phyloP scores from a whole-genome alignment of 2,888 invertebrate genomes.

The Temnothorax ravouxi region DNA sequence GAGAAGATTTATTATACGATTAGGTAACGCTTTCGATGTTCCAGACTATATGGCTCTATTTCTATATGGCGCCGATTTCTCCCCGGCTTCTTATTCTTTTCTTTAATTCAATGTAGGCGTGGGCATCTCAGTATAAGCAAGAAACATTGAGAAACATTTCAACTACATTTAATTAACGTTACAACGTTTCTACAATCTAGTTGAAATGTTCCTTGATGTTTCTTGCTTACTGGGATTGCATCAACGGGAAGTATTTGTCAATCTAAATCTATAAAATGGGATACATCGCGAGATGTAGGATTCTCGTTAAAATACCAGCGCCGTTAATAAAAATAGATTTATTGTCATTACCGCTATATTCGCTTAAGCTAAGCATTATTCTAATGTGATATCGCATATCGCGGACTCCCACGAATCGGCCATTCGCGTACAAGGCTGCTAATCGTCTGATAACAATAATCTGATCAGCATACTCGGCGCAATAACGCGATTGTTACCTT shows the following conservation, averaged over 20 bases:
- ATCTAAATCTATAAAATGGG: neutral
- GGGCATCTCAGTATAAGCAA: neutral
- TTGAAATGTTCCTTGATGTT: too few species aligned
- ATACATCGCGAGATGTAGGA: neutral
- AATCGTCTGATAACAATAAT: neutral
- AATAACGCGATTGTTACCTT: neutral
- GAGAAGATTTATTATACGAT: slow-evolving; percentile 10
- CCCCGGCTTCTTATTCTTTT: neutral
- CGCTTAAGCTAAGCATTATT: neutral
- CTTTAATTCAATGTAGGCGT: slow-evolving; percentile 12
- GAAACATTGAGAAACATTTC: too few species aligned
- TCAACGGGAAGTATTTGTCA: neutral
- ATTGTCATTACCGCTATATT: neutral
- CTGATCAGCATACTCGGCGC: neutral
- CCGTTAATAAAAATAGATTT: neutral
- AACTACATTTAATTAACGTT: too few species aligned
- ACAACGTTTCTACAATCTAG: too few species aligned
- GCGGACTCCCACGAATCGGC: neutral
- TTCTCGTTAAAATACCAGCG: neutral
- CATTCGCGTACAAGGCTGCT: neutral
- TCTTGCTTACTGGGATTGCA: neutral
- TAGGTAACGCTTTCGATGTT: slow-evolving; percentile 25
- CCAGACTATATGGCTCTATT: slow-evolving; percentile 8
- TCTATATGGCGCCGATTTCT: slow-evolving; percentile 25
- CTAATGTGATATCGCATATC: neutral